phyloP scores from a whole-genome alignment of 2,797 vertebrate species.

The Eospalax fontanierii region DNA sequence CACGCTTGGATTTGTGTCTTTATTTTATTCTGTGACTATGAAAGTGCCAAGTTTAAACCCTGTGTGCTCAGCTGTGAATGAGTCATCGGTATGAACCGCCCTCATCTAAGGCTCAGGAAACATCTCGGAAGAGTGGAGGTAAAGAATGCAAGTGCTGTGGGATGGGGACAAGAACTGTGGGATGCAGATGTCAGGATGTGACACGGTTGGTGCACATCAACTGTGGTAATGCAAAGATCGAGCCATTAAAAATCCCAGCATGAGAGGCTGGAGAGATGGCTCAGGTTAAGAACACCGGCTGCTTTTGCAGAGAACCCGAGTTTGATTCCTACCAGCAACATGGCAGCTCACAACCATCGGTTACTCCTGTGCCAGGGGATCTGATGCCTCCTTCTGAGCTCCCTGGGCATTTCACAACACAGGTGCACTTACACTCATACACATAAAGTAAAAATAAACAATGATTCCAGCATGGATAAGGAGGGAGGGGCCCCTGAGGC shows the following conservation, averaged over 20 bases:
- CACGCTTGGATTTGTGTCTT: not conserved
- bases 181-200: not conserved
- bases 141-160: not conserved
- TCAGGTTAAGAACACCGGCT: too few relatives aligned
- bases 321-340: too few relatives aligned
- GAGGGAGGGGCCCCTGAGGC: not conserved
- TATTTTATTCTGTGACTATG: not conserved
- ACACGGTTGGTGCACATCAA: not conserved
- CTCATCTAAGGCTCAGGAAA: not conserved
- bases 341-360: too few relatives aligned
- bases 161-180: not conserved
- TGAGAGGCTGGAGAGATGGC: too few relatives aligned
- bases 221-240: not conserved
- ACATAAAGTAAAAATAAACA: too few relatives aligned
- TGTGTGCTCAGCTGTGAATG: not conserved
- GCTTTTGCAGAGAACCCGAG: too few relatives aligned
- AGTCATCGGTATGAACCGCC: not conserved
- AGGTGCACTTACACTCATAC: too few relatives aligned
- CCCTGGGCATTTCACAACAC: too few relatives aligned
- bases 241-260: not conserved
- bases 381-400: too few relatives aligned
- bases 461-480: too few relatives aligned
- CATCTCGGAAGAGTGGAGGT: not conserved
- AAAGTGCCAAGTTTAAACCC: not conserved
- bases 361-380: too few relatives aligned